Evolutionary conservation across 2,888 invertebrate species (phyloP), one percentile per base, ranked within the genome.

Genomic region (Camponotus fellah): DNA sequence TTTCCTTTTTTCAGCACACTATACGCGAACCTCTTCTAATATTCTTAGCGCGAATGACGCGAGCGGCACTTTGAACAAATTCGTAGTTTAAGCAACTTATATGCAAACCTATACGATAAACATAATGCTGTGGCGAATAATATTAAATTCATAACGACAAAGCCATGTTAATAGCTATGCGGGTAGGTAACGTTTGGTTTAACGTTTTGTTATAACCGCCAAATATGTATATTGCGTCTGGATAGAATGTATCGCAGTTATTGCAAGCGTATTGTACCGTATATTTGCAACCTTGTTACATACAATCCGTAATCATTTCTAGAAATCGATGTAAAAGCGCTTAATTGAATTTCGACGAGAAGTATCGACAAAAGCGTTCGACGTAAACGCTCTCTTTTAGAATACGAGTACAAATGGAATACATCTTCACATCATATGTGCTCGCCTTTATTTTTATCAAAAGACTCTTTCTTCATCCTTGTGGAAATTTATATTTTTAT

Each of bases 101-200:
- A 60, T n/a, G 81, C 62, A 43, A 43, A 60, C 58, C 53, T 75
- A 53, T 58, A 53, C 49, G 72, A 66, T 83, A 80, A 84, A 66
- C 74, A 82, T 84, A 82, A 84, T 53, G 34, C 32, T 68, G n/a
- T 53, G 37, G 71, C 53, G 75, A 74, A 77, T 74, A 79, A 69
- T 74, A 68, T 84, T 84, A 82, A 84, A 84, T 84, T 75, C 69
- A 64, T 74, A 84, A 84, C 69, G 81, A 84, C 82, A 69, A 49
- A 72, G 60, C 68, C 84, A 68, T 66, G 84, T 75, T 84, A 84
- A 84, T 82, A 75, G 74, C 81, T 58, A 21, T 66, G 82, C 21
- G 68, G 49, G 65, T 60, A 64, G 40, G 72, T 46, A n/a, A 68
- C 56, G 82, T 74, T 56, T 74, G 65, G 81, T 66, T 81, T 80